Conservation (phyloP, 2,113 vertebrate genomes). For the Phrynosoma blainvillii region DNA sequence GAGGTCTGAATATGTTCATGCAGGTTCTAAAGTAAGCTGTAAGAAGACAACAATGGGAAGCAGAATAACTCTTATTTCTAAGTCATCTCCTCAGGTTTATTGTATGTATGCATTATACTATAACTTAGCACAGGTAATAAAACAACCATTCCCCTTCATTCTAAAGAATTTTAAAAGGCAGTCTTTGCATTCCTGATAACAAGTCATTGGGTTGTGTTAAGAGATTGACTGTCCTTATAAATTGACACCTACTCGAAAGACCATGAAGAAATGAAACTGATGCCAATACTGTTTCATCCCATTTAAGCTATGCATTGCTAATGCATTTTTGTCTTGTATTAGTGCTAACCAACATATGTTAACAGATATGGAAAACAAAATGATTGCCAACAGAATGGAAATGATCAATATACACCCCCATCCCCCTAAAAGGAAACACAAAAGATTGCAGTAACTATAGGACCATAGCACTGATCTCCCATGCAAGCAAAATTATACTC, state of each 20-base stretch:
- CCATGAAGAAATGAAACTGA: conserved; percentile 19
- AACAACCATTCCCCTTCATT: background rate
- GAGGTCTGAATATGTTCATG: background rate
- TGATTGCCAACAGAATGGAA: too few relatives aligned
- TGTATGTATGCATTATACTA: background rate
- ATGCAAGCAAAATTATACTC: too few relatives aligned
- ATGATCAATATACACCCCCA: too few relatives aligned
- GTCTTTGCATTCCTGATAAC: conserved; percentile 24
- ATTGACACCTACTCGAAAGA: background rate
- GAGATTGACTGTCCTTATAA: background rate
- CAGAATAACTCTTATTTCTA: conserved; percentile 22
- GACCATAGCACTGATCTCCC: too few relatives aligned
- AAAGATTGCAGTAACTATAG: too few relatives aligned
- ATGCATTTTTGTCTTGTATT: too few relatives aligned
- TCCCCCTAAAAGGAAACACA: too few relatives aligned
- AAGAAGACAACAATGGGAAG: background rate
- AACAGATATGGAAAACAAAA: too few relatives aligned
- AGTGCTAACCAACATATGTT: too few relatives aligned
- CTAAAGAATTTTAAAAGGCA: conserved; percentile 5
- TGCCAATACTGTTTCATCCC: conserved; percentile 1
- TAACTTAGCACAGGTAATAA: background rate
- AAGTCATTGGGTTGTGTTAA: conserved; percentile 3
- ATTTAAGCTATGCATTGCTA: background rate
- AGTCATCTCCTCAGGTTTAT: background rate
- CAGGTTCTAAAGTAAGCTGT: background rate